Evolutionary conservation across 2,888 invertebrate species (phyloP), one percentile per base, ranked within the genome.

Genomic region (Drosophila koepferae): DNA sequence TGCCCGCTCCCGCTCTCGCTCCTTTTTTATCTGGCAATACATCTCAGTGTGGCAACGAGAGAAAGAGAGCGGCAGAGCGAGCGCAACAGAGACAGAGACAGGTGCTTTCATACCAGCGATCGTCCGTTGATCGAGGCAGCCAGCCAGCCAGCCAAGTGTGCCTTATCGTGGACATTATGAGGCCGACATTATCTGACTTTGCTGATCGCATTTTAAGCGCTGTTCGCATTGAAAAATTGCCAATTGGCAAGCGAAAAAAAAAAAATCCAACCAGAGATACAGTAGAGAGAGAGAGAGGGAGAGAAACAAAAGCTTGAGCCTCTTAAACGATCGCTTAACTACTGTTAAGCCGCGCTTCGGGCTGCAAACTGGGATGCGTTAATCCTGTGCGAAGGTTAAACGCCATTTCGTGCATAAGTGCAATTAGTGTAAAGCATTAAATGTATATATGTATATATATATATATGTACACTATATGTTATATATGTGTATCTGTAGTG

Each of bases 321-420:
- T 72, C 78, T 85, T 87, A 87, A 87, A 87, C 90, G 86, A 82
- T 89, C 86, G 86, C 88, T 87, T 87, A 87, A 89, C 86, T 89
- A 87, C 90, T 87, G 86, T 85, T 87, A 87, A 89, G 88, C 90
- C 67, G 55, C 63, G 77, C 80, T 80, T 36, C 65, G 40, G 70
- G 77, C 72, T 53, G 58, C 34, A 53, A 44, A 61, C 61, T 67
- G 67, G 67, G 63, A 72, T 68, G 71, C 64, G 63, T 70, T 76
- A 84, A 85, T 86, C 82, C 90, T 70, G 56, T 34, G 63, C 76
- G 90, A 87, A 87, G 86, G 86, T 82, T 87, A 80, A 82, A 77
- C 80, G 73, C 67, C 73, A 82, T 85, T 86, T 85, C 80, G 85
- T 87, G 86, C 86, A 80, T 89, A 88, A 85, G 81, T 78, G 88